Evolutionary conservation across 2,113 vertebrate genomes (phyloP), one percentile per base, ranked within the genome.

Genomic region (Amazona guildingii): DNA sequence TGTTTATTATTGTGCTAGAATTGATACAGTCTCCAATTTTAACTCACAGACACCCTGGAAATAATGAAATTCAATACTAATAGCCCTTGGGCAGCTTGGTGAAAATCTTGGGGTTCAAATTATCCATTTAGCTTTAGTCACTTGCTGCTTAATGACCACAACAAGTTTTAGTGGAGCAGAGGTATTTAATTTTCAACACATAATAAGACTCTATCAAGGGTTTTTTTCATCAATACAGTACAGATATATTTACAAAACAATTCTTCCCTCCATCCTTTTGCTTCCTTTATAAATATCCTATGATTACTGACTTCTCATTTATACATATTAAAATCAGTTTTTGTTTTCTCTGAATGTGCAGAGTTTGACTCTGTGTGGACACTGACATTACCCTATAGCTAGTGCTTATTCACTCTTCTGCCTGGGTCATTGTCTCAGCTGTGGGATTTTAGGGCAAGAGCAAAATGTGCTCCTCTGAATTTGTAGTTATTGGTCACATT

Each of bases 61-160:
- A 92, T 91, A 89, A 87, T 80, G 93, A 82, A 86, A 96, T 93
- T 66, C 88, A 89, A 94, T 89, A 72, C 70, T 73, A 73, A 86
- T 24, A 93, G 86, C 80, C 74, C 86, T 93, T 31, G 18, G 86
- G 94, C 70, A 76, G 74, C 83, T 57, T 39, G 82, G 81, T 92
- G 73, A 94, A 94, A 86, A 84, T 82, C 80, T 90, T 77, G 63
- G 74, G 67, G 62, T 94, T 94, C 92, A 92, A 52, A 54, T 89
- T 95, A 73, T 91, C 88, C 78, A 29, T 87, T 95, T 92, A 89
- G 57, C 86, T 89, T 76, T 87, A 95, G 92, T 90, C 81, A 68
- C 88, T 91, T 87, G 77, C 92, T 93, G 73, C 86, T 84, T 93
- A 96, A 95, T 94, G 86, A 86, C 70, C 69, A 90, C 92, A 86